phyloP scores from a whole-genome alignment of 2,797 vertebrate species.

The Helostoma temminkii region DNA sequence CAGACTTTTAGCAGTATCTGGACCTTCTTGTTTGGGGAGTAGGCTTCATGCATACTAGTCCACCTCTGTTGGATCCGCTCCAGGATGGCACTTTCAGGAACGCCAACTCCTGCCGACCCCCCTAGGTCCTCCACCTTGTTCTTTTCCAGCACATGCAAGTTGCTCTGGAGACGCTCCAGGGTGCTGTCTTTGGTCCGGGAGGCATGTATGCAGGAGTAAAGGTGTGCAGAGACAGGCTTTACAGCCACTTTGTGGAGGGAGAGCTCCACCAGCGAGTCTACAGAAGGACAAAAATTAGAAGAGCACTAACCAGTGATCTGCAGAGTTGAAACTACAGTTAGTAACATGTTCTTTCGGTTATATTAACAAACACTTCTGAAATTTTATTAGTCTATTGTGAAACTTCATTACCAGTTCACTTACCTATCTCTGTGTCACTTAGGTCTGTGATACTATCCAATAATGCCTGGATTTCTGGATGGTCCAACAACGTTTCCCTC shows the following conservation, averaged over 20 bases:
- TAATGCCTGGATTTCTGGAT: slow-evolving; percentile 79
- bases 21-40: slow-evolving; percentile 90
- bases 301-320: background rate
- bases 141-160: slow-evolving; percentile 78
- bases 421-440: slow-evolving; percentile 80
- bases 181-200: slow-evolving; percentile 72
- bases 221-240: slow-evolving; percentile 81
- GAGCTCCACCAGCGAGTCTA: slow-evolving; percentile 86
- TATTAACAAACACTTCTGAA: slow-evolving; percentile 9
- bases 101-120: slow-evolving; percentile 71
- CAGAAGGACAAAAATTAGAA: background rate
- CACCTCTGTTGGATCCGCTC: slow-evolving; percentile 87
- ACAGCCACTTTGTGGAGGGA: slow-evolving; percentile 88
- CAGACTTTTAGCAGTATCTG: slow-evolving; percentile 88
- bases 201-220: slow-evolving; percentile 83
- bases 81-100: slow-evolving; percentile 80
- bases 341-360: background rate
- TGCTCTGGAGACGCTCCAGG: slow-evolving; percentile 76
- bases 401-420: slow-evolving; percentile 41
- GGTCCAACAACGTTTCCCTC: slow-evolving; percentile 83
- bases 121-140: slow-evolving; percentile 76
- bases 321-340: background rate
- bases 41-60: slow-evolving; percentile 83
- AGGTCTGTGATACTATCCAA: slow-evolving; percentile 80
- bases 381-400: background rate